phyloP scores from a whole-genome alignment of 2,113 vertebrate species.

The Tychaedon coryphoeus region DNA sequence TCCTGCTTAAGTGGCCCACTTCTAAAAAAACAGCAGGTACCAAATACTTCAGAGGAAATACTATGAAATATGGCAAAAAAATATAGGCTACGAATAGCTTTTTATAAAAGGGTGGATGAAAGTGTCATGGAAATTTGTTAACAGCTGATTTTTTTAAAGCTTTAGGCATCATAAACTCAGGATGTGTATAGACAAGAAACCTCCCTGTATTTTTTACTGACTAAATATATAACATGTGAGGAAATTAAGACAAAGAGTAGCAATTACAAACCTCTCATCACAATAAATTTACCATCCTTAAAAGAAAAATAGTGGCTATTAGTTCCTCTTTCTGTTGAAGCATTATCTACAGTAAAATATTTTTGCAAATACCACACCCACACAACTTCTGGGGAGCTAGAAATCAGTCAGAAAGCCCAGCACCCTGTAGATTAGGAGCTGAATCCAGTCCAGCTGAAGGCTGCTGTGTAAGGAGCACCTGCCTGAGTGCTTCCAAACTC shows the following conservation, averaged over 20 bases:
- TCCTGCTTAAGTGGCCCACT: background rate
- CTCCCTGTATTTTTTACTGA: background rate
- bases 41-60: background rate
- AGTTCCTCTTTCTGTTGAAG: background rate
- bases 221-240: background rate
- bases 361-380: background rate
- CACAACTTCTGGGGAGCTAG: background rate
- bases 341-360: background rate
- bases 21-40: background rate
- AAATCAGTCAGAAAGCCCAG: background rate
- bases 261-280: background rate
- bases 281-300: background rate
- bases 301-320: background rate
- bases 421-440: background rate
- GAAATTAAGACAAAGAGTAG: background rate
- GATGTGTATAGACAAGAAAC: background rate
- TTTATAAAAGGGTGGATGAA: background rate
- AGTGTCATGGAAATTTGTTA: background rate
- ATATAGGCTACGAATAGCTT: background rate
- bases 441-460: background rate
- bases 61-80: background rate
- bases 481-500: background rate
- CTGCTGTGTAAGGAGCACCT: background rate
- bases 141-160: background rate
- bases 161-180: background rate